Base-by-base conservation (phyloP, 2,888 invertebrate genomes). In the Drosophila recens region DNA sequence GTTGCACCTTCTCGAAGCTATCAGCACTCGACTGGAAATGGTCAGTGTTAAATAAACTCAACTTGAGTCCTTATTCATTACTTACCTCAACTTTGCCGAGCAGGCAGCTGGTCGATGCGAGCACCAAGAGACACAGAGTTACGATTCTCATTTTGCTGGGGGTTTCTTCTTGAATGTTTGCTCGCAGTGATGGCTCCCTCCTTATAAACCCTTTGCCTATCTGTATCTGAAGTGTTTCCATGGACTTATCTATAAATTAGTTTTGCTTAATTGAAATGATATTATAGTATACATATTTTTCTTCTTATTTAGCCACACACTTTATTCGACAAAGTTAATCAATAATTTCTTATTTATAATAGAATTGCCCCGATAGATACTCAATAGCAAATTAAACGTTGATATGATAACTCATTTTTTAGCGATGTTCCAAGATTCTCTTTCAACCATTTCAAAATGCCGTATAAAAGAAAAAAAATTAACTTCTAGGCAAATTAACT, bases 121-220 rank as follows among this genome's bases (percentile, higher is more conserved):
- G 53, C 36, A 79, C 56, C 54, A 87, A 45, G 0, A 82, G 72
- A 38, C 69, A 79, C 13, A 84, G 17, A n/a, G 52, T 72, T 34
- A 79, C 17, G 23, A 57, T 67, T 73, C 49, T 87, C 82, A 84
- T 82, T n/a, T 63, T 66, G 45, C n/a, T 36, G 59, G 30, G 2
- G 13, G 20, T 20, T 46, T 52, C 20, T 40, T 40, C 0, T 38
- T 11, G 54, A 67, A 42, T 78, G 59, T 61, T 17, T 27, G n/a
- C 0, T 13, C 9, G 0, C 2, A 2, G 10, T 4, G 30, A 27
- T 36, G 13, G 9, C 4, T 20, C 8, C 15, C 15, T 17, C 23
- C 46, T 77, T 75, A 51, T 77, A 77, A 72, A 67, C 42, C 15
- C 6, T 11, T 33, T 30, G 11, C 6, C 10, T 72, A 77, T 67